Base-by-base conservation (phyloP, 2,113 vertebrate genomes). In the Tamias sibiricus region DNA sequence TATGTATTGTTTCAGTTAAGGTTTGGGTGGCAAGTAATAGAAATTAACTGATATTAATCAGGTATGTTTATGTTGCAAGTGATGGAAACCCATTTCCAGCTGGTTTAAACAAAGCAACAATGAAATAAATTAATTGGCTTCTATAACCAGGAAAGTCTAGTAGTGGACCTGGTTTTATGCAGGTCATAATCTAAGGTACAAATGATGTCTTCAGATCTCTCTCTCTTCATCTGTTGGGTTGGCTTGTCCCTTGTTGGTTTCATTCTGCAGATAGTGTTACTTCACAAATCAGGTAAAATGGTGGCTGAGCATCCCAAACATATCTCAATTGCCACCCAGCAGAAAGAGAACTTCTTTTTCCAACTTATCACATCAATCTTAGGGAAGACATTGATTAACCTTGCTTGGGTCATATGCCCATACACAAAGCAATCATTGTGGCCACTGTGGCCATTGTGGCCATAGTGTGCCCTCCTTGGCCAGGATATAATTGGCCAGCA, bases 71-170 rank as follows among this genome's bases (percentile, higher is more conserved):
- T 54, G 26, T 87, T 64, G 57, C n/a, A 93, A 66, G 37, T 72
- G 11, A 77, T 68, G 10, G 44, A 94, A 95, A 79, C 14, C 37
- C 68, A 77, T 5, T 90, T 77, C 68, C 40, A 83, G 8, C 44
- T 86, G 9, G 26, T 62, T 97, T 92, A 59, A 83, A 87, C 24
- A 87, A 94, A 87, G 40, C 52, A 59, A 49, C 47, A 44, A 57
- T 62, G 24, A 92, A 74, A 66, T 8, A 69, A 64, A 77, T 64
- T 24, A 28, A 30, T 54, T 90, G 44, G 81, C 13, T 72, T 52
- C 35, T 8, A 24, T 81, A 85, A 89, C 52, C 24, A 17, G 52
- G 80, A 66, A 84, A 91, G 19, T 47, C 47, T 88, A 80, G 42
- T n/a, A 76, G n/a, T 74, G 64, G n/a, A 47, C 68, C 28, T 95